Evolutionary conservation across 2,888 invertebrate species (phyloP).

Genomic region (Dione vanillae): DNA sequence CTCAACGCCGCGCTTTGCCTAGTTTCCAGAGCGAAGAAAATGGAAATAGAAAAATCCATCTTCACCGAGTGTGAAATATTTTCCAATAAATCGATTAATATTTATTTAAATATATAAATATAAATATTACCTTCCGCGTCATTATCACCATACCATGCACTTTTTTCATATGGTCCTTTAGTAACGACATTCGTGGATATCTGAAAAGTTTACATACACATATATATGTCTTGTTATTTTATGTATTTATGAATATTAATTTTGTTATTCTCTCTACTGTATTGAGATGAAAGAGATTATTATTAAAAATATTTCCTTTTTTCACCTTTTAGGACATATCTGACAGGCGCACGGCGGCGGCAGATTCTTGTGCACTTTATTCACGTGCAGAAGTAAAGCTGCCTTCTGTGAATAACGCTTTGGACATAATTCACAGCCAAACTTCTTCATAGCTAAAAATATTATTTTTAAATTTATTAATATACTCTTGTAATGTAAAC

Average conservation of each 20-base stretch:
- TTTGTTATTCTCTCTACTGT: no score
- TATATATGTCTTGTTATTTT: no score
- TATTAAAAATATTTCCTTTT: no score
- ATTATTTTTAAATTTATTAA: background rate
- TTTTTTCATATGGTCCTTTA: constrained; percentile 69
- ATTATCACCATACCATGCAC: constrained; percentile 68
- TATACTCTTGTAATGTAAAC: no score
- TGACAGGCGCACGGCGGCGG: constrained; percentile 72
- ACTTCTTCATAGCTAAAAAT: constrained; percentile 58
- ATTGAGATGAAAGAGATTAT: no score
- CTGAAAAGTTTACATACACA: constrained; percentile 59
- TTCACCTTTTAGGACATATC: constrained; percentile 67
- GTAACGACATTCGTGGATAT: constrained; percentile 65
- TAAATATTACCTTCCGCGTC: constrained; percentile 63
- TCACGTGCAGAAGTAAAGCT: constrained; percentile 62
- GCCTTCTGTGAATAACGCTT: constrained; percentile 66
- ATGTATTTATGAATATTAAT: no score
- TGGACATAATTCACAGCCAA: constrained; percentile 60
- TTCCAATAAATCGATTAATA: no score
- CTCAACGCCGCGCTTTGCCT: no score
- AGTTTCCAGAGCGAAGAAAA: no score
- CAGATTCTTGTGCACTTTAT: constrained; percentile 60
- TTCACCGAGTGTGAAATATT: no score
- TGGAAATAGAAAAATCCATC: no score
- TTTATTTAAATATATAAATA: no score